phyloP scores from a whole-genome alignment of 2,797 vertebrate genomes.

The Sphaeramia orbicularis region DNA sequence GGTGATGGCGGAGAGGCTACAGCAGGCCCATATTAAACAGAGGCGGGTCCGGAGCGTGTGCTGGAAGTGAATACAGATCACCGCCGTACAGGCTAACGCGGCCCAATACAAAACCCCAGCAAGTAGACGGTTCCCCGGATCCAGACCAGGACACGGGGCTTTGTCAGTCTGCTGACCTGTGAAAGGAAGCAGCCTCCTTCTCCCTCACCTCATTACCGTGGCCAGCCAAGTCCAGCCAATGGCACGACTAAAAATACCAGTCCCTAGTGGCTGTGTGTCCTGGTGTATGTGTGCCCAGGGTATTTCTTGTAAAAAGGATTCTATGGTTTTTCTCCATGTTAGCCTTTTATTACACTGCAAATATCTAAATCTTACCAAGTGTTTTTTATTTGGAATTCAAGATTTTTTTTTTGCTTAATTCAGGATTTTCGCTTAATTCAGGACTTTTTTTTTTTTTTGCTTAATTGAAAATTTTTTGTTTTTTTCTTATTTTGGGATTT shows the following conservation, averaged over 20 bases:
- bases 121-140: constrained; percentile 42
- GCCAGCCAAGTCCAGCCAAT: constrained; percentile 53
- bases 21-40: constrained; percentile 73
- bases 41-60: background rate
- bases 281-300: background rate
- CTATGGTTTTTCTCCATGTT: background rate
- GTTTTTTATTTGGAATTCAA: too few species aligned
- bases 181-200: constrained; percentile 67
- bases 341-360: too few species aligned
- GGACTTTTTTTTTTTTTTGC: too few species aligned
- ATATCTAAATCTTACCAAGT: too few species aligned
- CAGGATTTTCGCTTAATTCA: too few species aligned
- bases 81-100: constrained; percentile 11
- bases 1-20: constrained; percentile 61
- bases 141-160: constrained; percentile 42
- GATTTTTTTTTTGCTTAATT: too few species aligned
- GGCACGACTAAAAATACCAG: constrained; percentile 57
- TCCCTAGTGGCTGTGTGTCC: constrained; percentile 6
- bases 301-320: background rate
- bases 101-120: constrained; percentile 33
- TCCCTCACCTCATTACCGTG: constrained; percentile 64
- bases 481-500: too few species aligned
- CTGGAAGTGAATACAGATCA: constrained; percentile 68
- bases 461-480: too few species aligned
- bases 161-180: constrained; percentile 70